Evolutionary conservation across 2,797 vertebrate species (phyloP).

Genomic region (Calcarius lapponicus): DNA sequence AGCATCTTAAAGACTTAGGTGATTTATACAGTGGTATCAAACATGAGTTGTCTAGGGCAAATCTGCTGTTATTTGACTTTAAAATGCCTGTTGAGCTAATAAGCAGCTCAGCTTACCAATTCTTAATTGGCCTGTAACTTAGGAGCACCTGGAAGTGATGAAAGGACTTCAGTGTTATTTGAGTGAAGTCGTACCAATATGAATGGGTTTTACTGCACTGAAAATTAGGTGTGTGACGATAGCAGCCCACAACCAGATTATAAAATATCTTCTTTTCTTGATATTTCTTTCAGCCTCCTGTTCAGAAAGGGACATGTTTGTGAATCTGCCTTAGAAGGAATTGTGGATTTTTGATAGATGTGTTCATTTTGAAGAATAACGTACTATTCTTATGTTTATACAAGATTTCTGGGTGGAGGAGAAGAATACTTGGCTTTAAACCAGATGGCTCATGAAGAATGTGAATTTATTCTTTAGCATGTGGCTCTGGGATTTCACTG

Average conservation of each 20-base stretch:
- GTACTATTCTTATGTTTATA: neutral
- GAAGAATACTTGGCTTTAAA: conserved; percentile 11
- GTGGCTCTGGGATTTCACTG: neutral
- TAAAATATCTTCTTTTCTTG: neutral
- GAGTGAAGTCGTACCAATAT: neutral
- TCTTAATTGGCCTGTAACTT: neutral
- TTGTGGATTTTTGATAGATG: neutral
- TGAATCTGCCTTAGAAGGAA: neutral
- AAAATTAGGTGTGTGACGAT: neutral
- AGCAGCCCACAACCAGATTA: neutral
- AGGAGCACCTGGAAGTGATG: neutral
- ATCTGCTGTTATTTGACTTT: neutral
- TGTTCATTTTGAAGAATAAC: neutral
- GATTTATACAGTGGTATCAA: neutral
- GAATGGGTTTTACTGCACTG: neutral
- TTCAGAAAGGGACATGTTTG: neutral
- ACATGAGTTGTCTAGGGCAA: neutral
- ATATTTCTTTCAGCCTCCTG: neutral
- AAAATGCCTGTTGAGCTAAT: neutral
- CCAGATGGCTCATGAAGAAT: neutral
- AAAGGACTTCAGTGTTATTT: neutral
- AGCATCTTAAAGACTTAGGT: neutral
- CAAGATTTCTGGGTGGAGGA: conserved; percentile 1
- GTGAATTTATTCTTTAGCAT: neutral
- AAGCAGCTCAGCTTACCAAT: neutral